Percentiles rank a stretch among this genome's conserved stretches.
Evolutionary conservation across 2,797 vertebrate genomes (phyloP).

Genomic region (Phataginus tetradactyla): DNA sequence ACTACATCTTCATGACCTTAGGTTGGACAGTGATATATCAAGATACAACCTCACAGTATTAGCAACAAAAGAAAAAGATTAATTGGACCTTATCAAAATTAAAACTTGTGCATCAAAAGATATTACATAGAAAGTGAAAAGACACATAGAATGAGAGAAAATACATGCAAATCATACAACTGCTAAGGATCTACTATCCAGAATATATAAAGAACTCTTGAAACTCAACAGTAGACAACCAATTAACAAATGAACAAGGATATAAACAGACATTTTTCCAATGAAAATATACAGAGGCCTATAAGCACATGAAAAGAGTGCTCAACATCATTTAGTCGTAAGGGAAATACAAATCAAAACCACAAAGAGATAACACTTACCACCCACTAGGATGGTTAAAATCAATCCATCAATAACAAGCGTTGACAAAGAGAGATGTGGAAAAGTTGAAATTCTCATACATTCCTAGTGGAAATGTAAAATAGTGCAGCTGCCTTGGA

Average conservation of each 20-base stretch:
- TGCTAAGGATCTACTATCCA: background rate
- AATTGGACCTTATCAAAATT: background rate
- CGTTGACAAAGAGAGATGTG: background rate
- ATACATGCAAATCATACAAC: background rate
- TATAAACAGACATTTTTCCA: background rate
- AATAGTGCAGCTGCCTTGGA: background rate
- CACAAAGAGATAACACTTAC: background rate
- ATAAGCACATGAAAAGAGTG: background rate
- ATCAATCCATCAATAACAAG: background rate
- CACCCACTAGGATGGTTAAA: background rate
- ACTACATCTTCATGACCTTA: background rate
- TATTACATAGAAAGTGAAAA: background rate
- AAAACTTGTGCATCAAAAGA: background rate
- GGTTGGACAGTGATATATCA: background rate
- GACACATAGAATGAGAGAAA: background rate
- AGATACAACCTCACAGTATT: background rate
- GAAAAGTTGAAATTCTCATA: background rate
- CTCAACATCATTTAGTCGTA: background rate
- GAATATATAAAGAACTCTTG: background rate
- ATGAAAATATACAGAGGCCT: background rate
- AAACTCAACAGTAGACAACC: background rate
- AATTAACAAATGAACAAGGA: background rate
- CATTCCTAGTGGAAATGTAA: background rate
- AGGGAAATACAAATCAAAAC: conserved; percentile 21
- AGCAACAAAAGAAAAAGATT: background rate